Base-by-base conservation (phyloP, 2,113 vertebrate genomes). In the Peromyscus californicus region DNA sequence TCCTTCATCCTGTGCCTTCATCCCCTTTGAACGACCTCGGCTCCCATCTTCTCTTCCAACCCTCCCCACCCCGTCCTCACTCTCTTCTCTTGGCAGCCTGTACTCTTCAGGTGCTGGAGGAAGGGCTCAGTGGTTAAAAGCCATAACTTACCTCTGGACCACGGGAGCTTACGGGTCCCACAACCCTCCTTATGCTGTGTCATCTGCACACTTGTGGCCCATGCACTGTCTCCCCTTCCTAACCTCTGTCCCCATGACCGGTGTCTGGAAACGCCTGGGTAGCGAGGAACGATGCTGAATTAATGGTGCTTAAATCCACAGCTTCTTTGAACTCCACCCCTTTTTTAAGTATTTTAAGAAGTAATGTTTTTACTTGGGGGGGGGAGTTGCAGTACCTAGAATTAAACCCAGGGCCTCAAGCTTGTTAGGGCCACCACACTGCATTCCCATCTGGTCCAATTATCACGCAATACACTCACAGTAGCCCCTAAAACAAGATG, bases 381-480 rank as follows among this genome's bases (percentile, higher is more conserved):
- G 45, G 42, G 3, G 3, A 7, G 7, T 8, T 31, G n/a, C n/a
- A n/a, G 31, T 31, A 19, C 4, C 15, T 9, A 15, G 33, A 45
- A 74, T 84, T 9, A n/a, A 90, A 65, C 17, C 36, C 57, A 42
- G 51, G 61, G 39, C 45, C 22, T 94, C 39, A 45, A 54, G 57
- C 45, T 22, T 84, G 42, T 17, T 36, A 36, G 19, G 33, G 9
- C 39, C 39, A 57, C 36, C 26, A 9, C 11, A 29, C 42, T 54
- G 33, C 26, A 39, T 31, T 19, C 54, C 7, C 61, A 12, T 19
- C 42, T 10, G 5, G 84, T 33, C 74, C 57, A 51, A 63, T 79
- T 85, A 79, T 94, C 85, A 94, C 24, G 24, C n/a, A 57, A 93
- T 85, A 11, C 6, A 80, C 88, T 90, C n/a, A 24, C 78, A 67